phyloP scores from a whole-genome alignment of 2,888 invertebrate species.

The Nasonovia ribisnigri region DNA sequence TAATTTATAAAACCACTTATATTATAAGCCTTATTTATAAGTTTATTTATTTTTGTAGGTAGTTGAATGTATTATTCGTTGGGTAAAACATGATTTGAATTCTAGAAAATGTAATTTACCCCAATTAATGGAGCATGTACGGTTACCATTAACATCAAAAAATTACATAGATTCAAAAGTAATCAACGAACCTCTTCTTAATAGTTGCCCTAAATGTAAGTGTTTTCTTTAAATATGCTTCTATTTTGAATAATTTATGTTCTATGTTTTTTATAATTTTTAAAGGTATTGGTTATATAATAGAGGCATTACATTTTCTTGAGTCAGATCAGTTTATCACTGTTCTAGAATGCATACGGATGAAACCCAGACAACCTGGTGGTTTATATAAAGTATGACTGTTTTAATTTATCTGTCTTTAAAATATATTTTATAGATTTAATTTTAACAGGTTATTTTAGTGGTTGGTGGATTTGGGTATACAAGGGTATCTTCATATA shows the following conservation, averaged over 20 bases:
- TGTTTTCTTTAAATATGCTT: too few relatives aligned
- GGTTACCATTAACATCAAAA: too few relatives aligned
- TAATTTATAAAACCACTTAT: too few relatives aligned
- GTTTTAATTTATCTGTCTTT: not conserved
- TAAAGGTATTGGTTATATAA: conserved; percentile 84
- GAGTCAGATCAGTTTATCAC: conserved; percentile 81
- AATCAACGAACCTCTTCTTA: too few relatives aligned
- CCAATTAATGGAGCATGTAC: too few relatives aligned
- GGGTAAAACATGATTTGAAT: too few relatives aligned
- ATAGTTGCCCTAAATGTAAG: too few relatives aligned
- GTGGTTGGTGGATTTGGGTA: conserved; percentile 93
- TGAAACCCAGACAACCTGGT: conserved; percentile 86
- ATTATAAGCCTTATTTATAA: too few relatives aligned
- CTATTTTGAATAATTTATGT: too few relatives aligned
- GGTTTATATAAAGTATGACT: conserved; percentile 79
- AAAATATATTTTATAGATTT: not conserved
- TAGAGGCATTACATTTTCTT: conserved; percentile 92
- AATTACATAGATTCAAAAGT: too few relatives aligned
- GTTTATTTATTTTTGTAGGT: conserved; percentile 74
- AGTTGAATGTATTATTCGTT: too few relatives aligned
- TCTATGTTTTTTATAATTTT: not conserved
- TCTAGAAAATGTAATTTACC: too few relatives aligned
- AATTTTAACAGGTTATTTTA: conserved; percentile 75
- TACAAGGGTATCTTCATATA: conserved; percentile 90
- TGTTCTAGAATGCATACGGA: conserved; percentile 79